Evolutionary conservation across 2,888 invertebrate genomes (phyloP), one percentile per base, ranked within the genome.

Genomic region (Aphidius colemani): DNA sequence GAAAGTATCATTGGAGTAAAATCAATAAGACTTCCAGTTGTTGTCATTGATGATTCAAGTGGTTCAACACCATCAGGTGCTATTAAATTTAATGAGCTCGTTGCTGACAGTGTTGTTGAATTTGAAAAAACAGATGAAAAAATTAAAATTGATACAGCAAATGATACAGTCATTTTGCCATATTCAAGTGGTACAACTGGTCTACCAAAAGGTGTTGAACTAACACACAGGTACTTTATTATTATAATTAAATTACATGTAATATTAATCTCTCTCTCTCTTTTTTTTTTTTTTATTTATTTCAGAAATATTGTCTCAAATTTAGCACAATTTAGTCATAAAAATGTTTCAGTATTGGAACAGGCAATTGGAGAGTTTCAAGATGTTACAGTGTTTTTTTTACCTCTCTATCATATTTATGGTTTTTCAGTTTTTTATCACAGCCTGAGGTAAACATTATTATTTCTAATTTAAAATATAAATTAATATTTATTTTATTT

Each of bases 151-250:
- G 48, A 66, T 57, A 6, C 40, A 6, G 85, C 89, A 10, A 91
- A 92, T 70, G 91, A 92, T 70, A 78, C 89, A 6, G 87, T 87
- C 0, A 81, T 91, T 45, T 83, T 95, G 74, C 94, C 93, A 0
- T 95, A 91, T 80, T 94, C 94, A 2, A 94, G 94, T 78, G 93
- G 93, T 1, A 95, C 95, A 0, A 95, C 94, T 0, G 95, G 95
- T 0, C 67, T 90, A 59, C 90, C 92, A 0, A 93, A 93, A 83
- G 92, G 91, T 4, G 92, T 92, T 0, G 85, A 87, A 72, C 83
- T 92, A 1, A 86, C 88, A 0, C 88, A 90, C 77, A 74, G 69
- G 74, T 72, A 18, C 2, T 4, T 9, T n/a, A 10, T 49, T 4
- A n/a, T 13, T 49, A n/a, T 11, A 7, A 9, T 13, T 9, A 13